Evolutionary conservation across 2,113 vertebrate genomes (phyloP).

Genomic region (Dicentrarchus labrax): DNA sequence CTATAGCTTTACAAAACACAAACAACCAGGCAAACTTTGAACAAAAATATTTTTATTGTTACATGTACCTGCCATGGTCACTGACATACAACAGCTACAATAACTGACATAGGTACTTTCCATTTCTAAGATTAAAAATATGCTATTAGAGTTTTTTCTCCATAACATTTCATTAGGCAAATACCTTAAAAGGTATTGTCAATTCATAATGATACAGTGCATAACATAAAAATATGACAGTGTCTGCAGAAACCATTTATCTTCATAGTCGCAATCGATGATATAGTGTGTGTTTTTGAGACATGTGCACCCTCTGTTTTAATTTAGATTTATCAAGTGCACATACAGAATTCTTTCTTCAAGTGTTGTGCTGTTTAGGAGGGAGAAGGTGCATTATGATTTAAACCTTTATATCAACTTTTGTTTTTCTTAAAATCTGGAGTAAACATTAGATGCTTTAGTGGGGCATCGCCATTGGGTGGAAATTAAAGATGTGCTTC

Average conservation of each 20-base stretch:
- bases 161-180: slow-evolving; percentile 32
- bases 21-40: slow-evolving; percentile 52
- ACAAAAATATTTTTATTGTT: slow-evolving; percentile 82
- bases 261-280: not conserved
- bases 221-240: slow-evolving; percentile 22
- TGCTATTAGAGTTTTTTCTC: slow-evolving; percentile 15
- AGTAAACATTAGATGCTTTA: not conserved
- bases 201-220: slow-evolving; percentile 30
- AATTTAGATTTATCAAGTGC: not conserved
- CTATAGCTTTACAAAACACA: not conserved
- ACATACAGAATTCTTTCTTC: not conserved
- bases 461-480: not conserved
- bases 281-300: not conserved
- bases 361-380: not conserved
- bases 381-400: slow-evolving; percentile 4
- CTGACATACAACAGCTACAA: slow-evolving; percentile 64
- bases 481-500: not conserved
- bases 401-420: not conserved
- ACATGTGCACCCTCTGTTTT: not conserved
- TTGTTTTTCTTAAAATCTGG: not conserved
- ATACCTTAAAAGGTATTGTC: slow-evolving; percentile 16
- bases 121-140: slow-evolving; percentile 55
- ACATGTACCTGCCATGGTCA: slow-evolving; percentile 66
- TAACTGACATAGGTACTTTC: slow-evolving; percentile 46
- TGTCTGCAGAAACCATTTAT: not conserved